Conservation (phyloP, 2,113 vertebrate species). For the Paradoxurus hermaphroditus region DNA sequence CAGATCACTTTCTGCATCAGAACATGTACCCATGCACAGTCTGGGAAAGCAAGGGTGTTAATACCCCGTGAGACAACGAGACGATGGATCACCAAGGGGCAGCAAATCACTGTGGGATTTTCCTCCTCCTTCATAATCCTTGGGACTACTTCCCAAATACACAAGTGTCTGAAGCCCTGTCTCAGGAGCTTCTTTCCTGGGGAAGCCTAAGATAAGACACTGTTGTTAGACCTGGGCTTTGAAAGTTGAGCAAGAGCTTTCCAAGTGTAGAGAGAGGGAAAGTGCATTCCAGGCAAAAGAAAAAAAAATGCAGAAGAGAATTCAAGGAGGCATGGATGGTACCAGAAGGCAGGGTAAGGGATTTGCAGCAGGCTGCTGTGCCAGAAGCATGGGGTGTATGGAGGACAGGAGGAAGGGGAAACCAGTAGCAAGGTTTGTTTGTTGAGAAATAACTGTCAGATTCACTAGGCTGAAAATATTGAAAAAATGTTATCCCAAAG, state of each 20-base stretch:
- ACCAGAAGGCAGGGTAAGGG: not conserved
- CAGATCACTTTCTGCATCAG: not conserved
- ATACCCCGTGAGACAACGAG: not conserved
- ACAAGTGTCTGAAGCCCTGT: not conserved
- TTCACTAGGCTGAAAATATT: not conserved
- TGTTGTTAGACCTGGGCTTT: not conserved
- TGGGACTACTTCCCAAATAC: not conserved
- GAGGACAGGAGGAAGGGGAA: not conserved
- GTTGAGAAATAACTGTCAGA: not conserved
- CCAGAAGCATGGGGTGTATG: not conserved
- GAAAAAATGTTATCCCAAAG: not conserved
- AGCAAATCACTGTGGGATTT: not conserved
- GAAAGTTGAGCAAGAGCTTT: not conserved
- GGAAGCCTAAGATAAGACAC: not conserved
- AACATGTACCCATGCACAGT: not conserved
- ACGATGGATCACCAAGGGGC: not conserved
- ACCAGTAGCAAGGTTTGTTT: not conserved
- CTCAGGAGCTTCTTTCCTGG: not conserved
- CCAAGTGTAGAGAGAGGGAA: not conserved
- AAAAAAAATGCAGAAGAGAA: not conserved
- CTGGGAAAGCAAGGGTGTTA: not conserved
- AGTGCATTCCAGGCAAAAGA: not conserved
- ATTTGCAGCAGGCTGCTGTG: not conserved
- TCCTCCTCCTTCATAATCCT: not conserved
- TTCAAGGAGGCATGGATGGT: not conserved